Evolutionary conservation across 2,113 vertebrate genomes (phyloP), one percentile per base, ranked within the genome.

Genomic region (Opisthocomus hoazin): DNA sequence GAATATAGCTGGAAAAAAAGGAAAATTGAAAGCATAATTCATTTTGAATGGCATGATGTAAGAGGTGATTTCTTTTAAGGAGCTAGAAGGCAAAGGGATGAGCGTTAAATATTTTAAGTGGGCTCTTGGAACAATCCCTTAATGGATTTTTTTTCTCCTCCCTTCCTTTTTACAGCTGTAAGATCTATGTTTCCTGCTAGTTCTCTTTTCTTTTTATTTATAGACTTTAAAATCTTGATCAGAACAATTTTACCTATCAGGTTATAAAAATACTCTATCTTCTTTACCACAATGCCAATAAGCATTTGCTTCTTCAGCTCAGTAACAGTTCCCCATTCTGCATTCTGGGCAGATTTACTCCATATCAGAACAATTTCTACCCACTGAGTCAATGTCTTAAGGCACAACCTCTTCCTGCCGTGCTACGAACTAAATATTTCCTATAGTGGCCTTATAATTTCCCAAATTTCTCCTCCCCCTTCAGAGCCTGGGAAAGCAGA

Each of bases 61-160:
- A 96, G 89, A 89, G 32, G 61, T 87, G 84, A 90, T 94, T 96
- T 93, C 89, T 95, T 88, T 90, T 60, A 83, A 95, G 84, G 39
- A 90, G 50, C 85, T 86, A 45, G 43, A 91, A 86, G 81, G 82
- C 32, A 69, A 69, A 84, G 37, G 69, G 53, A 94, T 92, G 69
- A 61, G 57, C 4, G 23, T 36, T 94, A 85, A 93, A 66, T 77
- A 84, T 88, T 96, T 94, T 90, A 94, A 94, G 56, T 75, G 32
- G 23, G 63, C 60, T 90, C 75, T 83, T 95, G 58, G 76, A 91
- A 53, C 63, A 78, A 63, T 58, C 75, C 37, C 3, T 17, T 87
- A 83, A 83, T 39, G 70, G 70, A 82, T 16, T 86, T 84, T 58
- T 54, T 23, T 64, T 60, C 27, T 39, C 21, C 5, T 11, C 7